Conservation (phyloP, 2,797 vertebrate species). For the Avahi laniger region DNA sequence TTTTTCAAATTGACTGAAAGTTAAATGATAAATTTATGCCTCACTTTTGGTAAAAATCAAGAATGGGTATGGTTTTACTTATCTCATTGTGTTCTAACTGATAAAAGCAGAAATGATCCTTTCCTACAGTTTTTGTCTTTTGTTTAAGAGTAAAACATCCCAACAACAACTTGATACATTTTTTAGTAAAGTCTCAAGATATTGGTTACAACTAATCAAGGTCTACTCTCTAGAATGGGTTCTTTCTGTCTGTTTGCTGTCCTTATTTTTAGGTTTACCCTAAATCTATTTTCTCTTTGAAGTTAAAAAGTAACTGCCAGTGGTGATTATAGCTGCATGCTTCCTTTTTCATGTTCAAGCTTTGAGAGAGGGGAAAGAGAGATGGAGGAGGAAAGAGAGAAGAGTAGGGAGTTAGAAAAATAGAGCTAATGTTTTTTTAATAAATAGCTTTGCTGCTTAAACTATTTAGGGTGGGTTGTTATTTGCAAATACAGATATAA, state of each 20-base stretch:
- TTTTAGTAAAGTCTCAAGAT: neutral
- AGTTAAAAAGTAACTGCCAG: neutral
- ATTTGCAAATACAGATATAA: neutral
- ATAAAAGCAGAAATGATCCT: neutral
- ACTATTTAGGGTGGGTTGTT: neutral
- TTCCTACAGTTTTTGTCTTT: neutral
- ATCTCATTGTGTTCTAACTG: neutral
- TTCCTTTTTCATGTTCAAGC: neutral
- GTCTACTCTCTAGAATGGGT: neutral
- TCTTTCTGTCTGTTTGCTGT: neutral
- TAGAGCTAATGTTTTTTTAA: neutral
- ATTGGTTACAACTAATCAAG: neutral
- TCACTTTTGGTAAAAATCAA: neutral
- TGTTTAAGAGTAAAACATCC: neutral
- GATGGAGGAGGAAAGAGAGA: neutral
- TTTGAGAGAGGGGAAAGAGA: neutral
- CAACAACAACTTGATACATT: rapidly evolving
- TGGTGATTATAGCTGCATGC: rapidly evolving
- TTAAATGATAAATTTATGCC: neutral
- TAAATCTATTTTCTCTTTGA: neutral
- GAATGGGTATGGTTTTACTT: neutral
- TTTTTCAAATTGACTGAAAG: neutral
- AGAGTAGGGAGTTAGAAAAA: neutral
- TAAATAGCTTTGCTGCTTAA: neutral
- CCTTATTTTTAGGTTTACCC: neutral